A percentile compares a stretch with the other conserved stretches of the same genome.
phyloP scores from a whole-genome alignment of 1,140 invertebrate genomes.

The Cotesia vestalis region DNA sequence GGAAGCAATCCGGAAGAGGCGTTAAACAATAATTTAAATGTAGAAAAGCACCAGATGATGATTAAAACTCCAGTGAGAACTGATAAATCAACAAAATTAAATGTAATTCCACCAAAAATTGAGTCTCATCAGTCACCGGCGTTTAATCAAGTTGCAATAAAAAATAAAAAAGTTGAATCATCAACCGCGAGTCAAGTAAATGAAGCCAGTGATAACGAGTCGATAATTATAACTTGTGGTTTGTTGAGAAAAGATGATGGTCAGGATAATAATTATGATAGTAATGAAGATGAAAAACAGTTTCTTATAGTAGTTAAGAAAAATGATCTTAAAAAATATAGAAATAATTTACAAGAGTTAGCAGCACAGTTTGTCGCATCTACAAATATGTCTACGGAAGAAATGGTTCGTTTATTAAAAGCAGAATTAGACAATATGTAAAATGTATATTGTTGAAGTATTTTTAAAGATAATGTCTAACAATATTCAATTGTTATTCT shows the following conservation, averaged over 20 bases:
- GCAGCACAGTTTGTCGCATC: conserved; percentile 33
- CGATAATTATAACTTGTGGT: not conserved
- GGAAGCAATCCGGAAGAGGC: no score
- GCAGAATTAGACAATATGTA: conserved; percentile 22
- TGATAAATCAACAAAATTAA: no score
- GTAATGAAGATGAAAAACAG: conserved; percentile 36
- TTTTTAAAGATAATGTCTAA: no score
- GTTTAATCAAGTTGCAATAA: no score
- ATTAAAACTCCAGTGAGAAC: no score
- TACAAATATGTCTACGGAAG: conserved; percentile 29
- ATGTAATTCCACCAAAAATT: no score
- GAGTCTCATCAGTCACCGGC: no score
- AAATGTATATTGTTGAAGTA: not conserved
- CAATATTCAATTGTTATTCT: no score
- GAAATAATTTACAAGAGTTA: conserved; percentile 38
- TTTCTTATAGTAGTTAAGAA: conserved; percentile 41
- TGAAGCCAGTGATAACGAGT: not conserved
- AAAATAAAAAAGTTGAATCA: no score
- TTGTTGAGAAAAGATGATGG: conserved; percentile 22
- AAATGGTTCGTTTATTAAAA: conserved; percentile 40
- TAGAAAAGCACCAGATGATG: no score
- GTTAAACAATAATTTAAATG: no score
- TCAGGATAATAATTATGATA: conserved; percentile 32
- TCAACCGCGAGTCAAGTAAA: no score
- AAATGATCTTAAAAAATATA: conserved; percentile 39